Percentiles rank a stretch among this genome's conserved stretches.
Evolutionary conservation across 1,140 invertebrate species (phyloP).

Genomic region (Drosophila tristis): DNA sequence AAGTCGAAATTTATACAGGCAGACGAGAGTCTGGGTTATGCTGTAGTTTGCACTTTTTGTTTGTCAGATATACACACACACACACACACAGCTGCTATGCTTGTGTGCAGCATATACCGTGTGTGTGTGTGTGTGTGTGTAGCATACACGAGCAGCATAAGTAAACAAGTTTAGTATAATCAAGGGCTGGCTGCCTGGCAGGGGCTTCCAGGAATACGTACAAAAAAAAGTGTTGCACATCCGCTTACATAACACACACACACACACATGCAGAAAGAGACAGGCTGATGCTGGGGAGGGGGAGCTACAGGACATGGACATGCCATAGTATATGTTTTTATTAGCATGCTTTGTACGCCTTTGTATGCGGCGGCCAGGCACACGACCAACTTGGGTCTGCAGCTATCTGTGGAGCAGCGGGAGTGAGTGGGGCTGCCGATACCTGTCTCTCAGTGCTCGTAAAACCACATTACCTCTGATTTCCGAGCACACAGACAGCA

Average conservation of each 20-base stretch:
- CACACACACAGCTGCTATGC: background rate
- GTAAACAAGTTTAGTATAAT: constrained; percentile 82
- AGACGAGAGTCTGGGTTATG: constrained; percentile 54
- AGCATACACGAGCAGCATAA: constrained; percentile 53
- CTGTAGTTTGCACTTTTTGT: constrained; percentile 74
- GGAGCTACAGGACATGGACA: constrained; percentile 22
- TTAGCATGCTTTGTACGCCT: constrained; percentile 67
- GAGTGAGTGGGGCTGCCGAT: constrained; percentile 8
- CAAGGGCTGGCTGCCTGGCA: constrained; percentile 49
- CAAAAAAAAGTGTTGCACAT: constrained; percentile 69
- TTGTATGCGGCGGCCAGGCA: constrained; percentile 33
- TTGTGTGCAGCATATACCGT: background rate
- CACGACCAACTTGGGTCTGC: constrained; percentile 43
- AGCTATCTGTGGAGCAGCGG: constrained; percentile 40
- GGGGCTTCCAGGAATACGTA: constrained; percentile 18
- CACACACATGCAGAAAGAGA: constrained; percentile 7
- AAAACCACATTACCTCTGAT: constrained; percentile 78
- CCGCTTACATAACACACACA: constrained; percentile 68
- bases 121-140: no score
- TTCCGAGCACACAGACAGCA: constrained; percentile 53
- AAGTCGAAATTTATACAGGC: constrained; percentile 74
- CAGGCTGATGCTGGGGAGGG: background rate
- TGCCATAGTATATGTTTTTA: constrained; percentile 75
- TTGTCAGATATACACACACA: constrained; percentile 14
- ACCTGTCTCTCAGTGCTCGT: constrained; percentile 65